Percentiles rank a stretch among this genome's conserved stretches.
phyloP scores from a whole-genome alignment of 2,113 vertebrate species.

The Lophochroa leadbeateri region DNA sequence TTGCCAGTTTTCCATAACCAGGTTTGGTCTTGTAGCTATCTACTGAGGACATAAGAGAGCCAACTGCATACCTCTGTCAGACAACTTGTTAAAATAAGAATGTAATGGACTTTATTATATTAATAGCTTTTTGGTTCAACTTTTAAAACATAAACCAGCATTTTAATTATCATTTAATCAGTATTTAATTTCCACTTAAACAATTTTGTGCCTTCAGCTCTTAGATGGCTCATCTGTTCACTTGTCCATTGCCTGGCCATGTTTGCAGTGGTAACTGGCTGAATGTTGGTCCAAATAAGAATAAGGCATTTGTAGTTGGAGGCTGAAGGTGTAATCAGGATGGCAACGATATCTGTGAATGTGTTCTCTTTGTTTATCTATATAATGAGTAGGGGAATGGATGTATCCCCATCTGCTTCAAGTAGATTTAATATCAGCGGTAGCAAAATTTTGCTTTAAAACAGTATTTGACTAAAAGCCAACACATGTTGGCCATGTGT shows the following conservation, averaged over 20 bases:
- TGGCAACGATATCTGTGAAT: not conserved
- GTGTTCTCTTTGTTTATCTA: not conserved
- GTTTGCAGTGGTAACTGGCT: not conserved
- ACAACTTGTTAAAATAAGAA: not conserved
- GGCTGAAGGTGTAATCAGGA: not conserved
- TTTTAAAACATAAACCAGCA: not conserved
- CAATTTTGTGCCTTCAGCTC: not conserved
- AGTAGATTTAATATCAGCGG: not conserved
- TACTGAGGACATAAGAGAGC: not conserved
- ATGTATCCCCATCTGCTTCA: not conserved
- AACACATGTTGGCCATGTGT: not conserved
- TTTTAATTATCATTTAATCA: constrained; percentile 9
- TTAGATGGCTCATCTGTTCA: not conserved
- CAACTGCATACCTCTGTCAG: not conserved
- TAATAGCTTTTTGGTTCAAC: not conserved
- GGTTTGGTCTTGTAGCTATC: too few relatives aligned
- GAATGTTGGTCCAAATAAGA: not conserved
- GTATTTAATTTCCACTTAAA: not conserved
- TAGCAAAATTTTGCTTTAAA: not conserved
- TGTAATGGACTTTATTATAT: not conserved
- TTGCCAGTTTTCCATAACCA: too few relatives aligned
- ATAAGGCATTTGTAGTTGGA: not conserved
- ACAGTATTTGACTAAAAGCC: not conserved
- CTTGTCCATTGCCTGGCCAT: not conserved
- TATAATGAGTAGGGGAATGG: not conserved